Conservation (phyloP, 35 echinoderm and acorn worm genomes). For the Amphiura filiformis region DNA sequence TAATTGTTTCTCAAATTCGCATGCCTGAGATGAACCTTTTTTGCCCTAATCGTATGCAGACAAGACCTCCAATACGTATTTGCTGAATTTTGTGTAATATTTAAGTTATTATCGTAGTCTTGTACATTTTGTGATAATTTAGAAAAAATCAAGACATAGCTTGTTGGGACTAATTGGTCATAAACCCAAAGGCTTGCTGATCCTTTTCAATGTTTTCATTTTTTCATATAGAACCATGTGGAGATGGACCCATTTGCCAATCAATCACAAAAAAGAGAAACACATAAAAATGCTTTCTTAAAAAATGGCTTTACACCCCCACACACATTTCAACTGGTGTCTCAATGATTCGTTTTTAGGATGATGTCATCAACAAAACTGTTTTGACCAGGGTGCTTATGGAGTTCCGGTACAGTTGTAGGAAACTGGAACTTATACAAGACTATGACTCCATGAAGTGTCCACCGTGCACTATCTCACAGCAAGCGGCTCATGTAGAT, state of each 20-base stretch:
- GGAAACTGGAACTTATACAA: background rate
- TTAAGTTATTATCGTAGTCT: too few species aligned
- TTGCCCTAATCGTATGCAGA: too few species aligned
- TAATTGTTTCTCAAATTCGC: too few species aligned
- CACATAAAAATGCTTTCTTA: background rate
- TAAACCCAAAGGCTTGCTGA: background rate
- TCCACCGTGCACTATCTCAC: background rate
- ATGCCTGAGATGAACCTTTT: too few species aligned
- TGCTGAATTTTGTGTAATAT: too few species aligned
- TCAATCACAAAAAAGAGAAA: background rate
- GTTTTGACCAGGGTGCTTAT: background rate
- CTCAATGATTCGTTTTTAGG: background rate
- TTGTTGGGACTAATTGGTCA: too few species aligned
- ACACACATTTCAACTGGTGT: background rate
- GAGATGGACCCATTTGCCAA: too few species aligned
- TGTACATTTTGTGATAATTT: too few species aligned
- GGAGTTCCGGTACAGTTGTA: background rate
- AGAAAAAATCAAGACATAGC: too few species aligned
- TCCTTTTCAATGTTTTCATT: background rate
- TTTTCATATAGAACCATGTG: background rate
- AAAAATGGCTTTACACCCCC: background rate
- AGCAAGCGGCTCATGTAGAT: slow-evolving; percentile 25
- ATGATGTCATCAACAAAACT: background rate
- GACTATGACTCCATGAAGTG: background rate
- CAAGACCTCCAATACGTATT: too few species aligned